Evolutionary conservation across 2,113 vertebrate genomes (phyloP), one percentile per base, ranked within the genome.

Genomic region (Promerops cafer): DNA sequence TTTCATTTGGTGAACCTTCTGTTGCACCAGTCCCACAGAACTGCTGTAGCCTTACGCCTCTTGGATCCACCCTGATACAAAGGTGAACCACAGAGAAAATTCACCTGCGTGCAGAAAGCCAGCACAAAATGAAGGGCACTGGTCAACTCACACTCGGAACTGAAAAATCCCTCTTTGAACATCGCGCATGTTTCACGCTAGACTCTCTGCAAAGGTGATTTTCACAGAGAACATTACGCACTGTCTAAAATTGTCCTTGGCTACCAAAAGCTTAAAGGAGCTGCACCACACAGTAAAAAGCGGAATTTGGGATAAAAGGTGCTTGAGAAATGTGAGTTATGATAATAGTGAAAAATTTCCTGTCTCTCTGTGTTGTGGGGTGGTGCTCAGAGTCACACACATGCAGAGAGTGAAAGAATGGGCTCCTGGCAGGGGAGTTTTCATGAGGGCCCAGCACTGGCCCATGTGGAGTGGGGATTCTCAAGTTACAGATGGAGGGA

Each of bases 181-280:
- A 7, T 81, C 28, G 18, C 1, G 0, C 20, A 31, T 66, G 16
- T 65, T 60, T 87, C 53, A 24, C 70, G 70, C 53, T 85, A 77
- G 79, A 78, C 70, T 83, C 79, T 89, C 21, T 72, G 80, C 47
- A 88, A 87, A 94, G 76, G 65, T 66, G 65, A 39, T 93, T 87
- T 90, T 87, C 83, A 69, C 28, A 44, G 21, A 74, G 65, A 87
- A 52, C 19, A 13, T 75, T 68, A 72, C 21, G 57, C 61, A 60
- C 33, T 50, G 56, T 74, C 40, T 93, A 50, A 78, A 92, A 89
- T 57, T 82, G 56, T 76, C 78, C 37, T 79, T 30, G 42, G 52
- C 88, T 93, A 72, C 87, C 8, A 20, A 86, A 95, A 90, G 93
- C 40, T 54, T 52, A 75, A 92, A 83, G 59, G 66, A 83, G 35